Evolutionary conservation across 2,113 vertebrate species (phyloP).

Genomic region (Anas platyrhynchos): DNA sequence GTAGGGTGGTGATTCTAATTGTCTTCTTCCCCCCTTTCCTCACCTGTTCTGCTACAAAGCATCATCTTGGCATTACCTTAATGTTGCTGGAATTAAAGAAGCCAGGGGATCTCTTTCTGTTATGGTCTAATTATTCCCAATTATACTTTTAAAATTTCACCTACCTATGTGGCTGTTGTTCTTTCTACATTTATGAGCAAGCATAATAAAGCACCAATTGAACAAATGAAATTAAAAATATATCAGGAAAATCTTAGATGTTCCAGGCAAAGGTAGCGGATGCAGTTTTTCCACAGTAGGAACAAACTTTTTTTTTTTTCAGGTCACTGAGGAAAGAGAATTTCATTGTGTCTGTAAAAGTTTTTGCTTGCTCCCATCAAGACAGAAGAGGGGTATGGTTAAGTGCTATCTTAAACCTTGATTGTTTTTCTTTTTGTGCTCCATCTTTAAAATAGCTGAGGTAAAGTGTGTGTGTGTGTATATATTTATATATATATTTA

Average conservation of each 20-base stretch:
- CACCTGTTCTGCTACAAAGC: constrained; percentile 34
- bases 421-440: constrained; percentile 26
- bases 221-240: not conserved
- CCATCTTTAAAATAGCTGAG: constrained; percentile 46
- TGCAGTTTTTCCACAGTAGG: not conserved
- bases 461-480: not conserved
- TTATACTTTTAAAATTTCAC: not conserved
- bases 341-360: not conserved
- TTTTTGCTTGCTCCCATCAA: not conserved
- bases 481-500: too few species aligned
- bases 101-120: not conserved
- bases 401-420: not conserved
- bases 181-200: not conserved
- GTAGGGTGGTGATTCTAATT: not conserved
- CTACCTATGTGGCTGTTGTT: not conserved
- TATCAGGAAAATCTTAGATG: not conserved
- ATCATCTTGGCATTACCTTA: not conserved
- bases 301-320: not conserved
- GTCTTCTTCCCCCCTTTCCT: not conserved
- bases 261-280: not conserved
- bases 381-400: not conserved
- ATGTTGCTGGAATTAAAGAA: not conserved
- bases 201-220: not conserved
- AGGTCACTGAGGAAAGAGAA: not conserved
- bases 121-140: not conserved